phyloP scores from a whole-genome alignment of 2,113 vertebrate genomes.

The Lepus timidus region DNA sequence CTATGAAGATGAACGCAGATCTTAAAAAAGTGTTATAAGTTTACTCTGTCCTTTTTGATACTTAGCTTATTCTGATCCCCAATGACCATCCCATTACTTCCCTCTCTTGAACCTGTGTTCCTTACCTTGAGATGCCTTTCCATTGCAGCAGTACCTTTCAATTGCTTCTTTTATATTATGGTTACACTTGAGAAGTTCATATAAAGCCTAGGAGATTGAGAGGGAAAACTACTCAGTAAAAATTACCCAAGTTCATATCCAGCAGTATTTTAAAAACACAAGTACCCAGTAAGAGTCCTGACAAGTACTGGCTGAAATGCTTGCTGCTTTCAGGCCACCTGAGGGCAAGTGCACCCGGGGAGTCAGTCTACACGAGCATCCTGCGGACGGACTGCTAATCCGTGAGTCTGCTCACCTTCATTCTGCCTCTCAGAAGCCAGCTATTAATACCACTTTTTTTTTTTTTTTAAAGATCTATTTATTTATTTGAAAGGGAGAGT shows the following conservation, averaged over 20 bases:
- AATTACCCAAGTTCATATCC: background rate
- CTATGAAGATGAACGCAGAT: background rate
- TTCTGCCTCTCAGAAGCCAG: background rate
- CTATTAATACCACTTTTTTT: background rate
- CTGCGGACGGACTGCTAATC: background rate
- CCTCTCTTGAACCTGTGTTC: background rate
- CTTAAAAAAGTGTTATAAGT: background rate
- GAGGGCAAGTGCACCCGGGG: background rate
- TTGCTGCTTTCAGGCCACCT: background rate
- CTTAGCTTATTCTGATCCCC: background rate
- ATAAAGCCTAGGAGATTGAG: constrained; percentile 90
- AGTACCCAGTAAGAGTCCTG: background rate
- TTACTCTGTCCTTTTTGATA: background rate
- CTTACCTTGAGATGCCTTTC: constrained; percentile 94
- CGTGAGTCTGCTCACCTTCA: background rate
- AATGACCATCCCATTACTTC: background rate
- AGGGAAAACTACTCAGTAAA: constrained; percentile 26
- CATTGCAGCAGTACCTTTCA: constrained; percentile 92
- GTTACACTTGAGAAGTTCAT: constrained; percentile 95
- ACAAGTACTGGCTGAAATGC: background rate
- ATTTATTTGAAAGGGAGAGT: too few species aligned
- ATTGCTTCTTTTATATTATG: constrained; percentile 95
- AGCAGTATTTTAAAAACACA: background rate
- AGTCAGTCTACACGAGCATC: background rate
- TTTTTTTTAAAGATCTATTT: too few species aligned